A percentile compares a stretch with the other conserved stretches of the same genome.
phyloP scores from a whole-genome alignment of 92 coral and sea anemone genomes.

The Actinernus sp. region DNA sequence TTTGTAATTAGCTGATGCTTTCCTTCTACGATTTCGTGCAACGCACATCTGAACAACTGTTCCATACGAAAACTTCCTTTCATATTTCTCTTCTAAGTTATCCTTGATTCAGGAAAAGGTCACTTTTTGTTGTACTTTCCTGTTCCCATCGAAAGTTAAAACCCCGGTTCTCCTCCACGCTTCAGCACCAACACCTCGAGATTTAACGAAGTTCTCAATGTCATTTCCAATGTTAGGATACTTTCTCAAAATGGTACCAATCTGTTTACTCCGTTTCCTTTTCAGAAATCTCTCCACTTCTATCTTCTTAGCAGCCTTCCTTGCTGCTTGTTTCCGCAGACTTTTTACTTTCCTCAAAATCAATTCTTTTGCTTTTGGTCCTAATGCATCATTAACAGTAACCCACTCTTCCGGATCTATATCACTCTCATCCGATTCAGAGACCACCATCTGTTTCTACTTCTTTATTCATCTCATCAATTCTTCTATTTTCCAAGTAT shows the following conservation, averaged over 20 bases:
- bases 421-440: no score
- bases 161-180: constrained; percentile 76
- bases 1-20: constrained; percentile 39
- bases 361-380: constrained; percentile 68
- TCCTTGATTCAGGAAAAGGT: constrained; percentile 33
- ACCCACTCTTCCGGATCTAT: no score
- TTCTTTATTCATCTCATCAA: no score
- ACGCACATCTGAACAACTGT: constrained; percentile 44
- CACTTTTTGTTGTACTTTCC: constrained; percentile 12
- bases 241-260: constrained; percentile 25
- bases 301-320: constrained; percentile 27
- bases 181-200: constrained; percentile 59
- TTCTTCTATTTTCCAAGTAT: no score
- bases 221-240: constrained; percentile 67
- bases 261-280: constrained; percentile 48
- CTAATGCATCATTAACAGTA: no score
- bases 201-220: constrained; percentile 68
- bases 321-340: constrained; percentile 7
- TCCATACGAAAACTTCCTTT: constrained; percentile 36
- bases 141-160: constrained; percentile 34
- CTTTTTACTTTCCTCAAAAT: constrained; percentile 51
- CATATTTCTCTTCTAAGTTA: constrained; percentile 32
- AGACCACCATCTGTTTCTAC: constrained; percentile 7
- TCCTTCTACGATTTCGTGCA: constrained; percentile 36
- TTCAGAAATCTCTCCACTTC: constrained; percentile 43